A percentile compares a stretch with the other conserved stretches of the same genome.
These are phyloP conservation scores for Peromyscus californicus DNA, from an alignment of 2,113 vertebrate species.

Conservation along the genomic window DNA sequence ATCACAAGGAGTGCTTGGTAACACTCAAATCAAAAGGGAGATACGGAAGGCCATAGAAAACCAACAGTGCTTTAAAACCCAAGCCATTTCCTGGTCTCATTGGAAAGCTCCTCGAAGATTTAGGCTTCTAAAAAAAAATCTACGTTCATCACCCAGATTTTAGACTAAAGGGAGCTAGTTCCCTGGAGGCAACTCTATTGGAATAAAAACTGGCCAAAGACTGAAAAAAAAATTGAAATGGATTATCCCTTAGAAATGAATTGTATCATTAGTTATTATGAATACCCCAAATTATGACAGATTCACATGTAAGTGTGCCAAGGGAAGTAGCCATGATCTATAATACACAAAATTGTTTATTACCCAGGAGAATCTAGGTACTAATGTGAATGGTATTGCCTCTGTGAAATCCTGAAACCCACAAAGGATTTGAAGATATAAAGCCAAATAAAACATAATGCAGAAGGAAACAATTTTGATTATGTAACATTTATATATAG, in stretches of 20 bases:
- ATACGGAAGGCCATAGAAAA: slow-evolving; percentile 10
- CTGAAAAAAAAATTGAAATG: slow-evolving; percentile 33
- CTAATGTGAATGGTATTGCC: slow-evolving; percentile 75
- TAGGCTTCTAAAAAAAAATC: slow-evolving; percentile 44
- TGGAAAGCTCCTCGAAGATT: slow-evolving; percentile 43
- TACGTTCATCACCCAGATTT: slow-evolving; percentile 61
- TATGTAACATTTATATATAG: slow-evolving; percentile 81
- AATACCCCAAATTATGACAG: slow-evolving; percentile 77
- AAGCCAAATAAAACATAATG: slow-evolving; percentile 83
- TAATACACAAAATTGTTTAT: slow-evolving; percentile 77
- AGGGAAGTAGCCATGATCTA: slow-evolving; percentile 67
- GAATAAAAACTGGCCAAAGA: slow-evolving; percentile 63
- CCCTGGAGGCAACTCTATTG: slow-evolving; percentile 23
- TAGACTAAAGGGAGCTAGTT: slow-evolving; percentile 57
- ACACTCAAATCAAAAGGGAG: neutral
- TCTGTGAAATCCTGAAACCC: slow-evolving; percentile 79
- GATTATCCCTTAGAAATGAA: slow-evolving; percentile 75
- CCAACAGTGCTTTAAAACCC: slow-evolving; percentile 46
- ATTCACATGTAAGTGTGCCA: slow-evolving; percentile 75
- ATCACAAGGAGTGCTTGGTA: neutral
- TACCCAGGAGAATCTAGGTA: slow-evolving; percentile 80
- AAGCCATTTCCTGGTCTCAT: slow-evolving; percentile 40
- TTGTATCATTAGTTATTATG: slow-evolving; percentile 76
- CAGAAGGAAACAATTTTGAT: slow-evolving; percentile 81
- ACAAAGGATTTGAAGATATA: slow-evolving; percentile 78